Evolutionary conservation across 2,113 vertebrate species (phyloP).

Genomic region (Serinus canaria): DNA sequence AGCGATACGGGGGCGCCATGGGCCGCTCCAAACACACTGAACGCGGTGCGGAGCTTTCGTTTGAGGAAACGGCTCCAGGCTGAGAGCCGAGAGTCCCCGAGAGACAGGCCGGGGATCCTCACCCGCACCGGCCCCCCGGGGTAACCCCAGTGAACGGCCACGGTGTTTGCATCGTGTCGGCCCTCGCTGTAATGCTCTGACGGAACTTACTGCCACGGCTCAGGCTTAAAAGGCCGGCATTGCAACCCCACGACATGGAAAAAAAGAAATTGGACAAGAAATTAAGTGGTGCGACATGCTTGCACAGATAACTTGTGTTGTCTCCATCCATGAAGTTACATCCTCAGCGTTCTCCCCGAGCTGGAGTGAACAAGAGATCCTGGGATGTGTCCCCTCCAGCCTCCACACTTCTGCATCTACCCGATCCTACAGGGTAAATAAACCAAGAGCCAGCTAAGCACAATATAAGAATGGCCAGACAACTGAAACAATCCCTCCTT

Average conservation of each 20-base stretch:
- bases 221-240: no score
- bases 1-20: rapidly evolving
- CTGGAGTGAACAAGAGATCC: rapidly evolving
- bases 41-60: rapidly evolving
- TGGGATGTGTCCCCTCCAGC: neutral
- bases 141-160: rapidly evolving
- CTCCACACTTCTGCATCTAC: rapidly evolving
- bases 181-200: rapidly evolving
- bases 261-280: neutral
- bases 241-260: neutral
- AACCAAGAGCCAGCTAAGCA: neutral
- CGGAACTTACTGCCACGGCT: rapidly evolving
- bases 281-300: neutral
- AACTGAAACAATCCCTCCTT: neutral
- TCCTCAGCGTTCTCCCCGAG: rapidly evolving
- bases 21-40: rapidly evolving
- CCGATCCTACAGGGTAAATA: rapidly evolving
- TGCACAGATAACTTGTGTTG: no score
- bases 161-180: rapidly evolving
- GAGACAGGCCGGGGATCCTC: rapidly evolving
- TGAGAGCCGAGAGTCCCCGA: rapidly evolving
- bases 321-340: no score
- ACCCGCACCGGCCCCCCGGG: rapidly evolving
- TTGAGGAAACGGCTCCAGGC: rapidly evolving
- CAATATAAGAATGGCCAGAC: rapidly evolving